Evolutionary conservation across 2,113 vertebrate species (phyloP), one percentile per base, ranked within the genome.

Genomic region (Edolisoma coerulescens): DNA sequence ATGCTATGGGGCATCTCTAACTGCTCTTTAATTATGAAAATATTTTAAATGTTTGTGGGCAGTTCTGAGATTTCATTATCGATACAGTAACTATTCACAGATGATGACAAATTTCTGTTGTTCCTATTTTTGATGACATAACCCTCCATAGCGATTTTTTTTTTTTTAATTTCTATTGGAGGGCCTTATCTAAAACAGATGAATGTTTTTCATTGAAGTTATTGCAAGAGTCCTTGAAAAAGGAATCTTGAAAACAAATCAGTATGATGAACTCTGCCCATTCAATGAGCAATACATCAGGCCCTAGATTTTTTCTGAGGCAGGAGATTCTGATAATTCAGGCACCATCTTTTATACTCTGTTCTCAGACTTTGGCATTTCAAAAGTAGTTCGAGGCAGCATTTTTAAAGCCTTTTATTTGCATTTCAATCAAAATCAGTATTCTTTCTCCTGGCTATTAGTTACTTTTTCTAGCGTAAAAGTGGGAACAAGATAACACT

Each of bases 91-190:
- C 52, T 57, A 41, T 56, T 87, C 30, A 41, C 18, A 71, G 30
- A 41, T 65, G 12, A 84, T 61, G 32, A 44, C 9, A 78, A 39
- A 64, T 64, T 53, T 74, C 3, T 63, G 3, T 68, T 81, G 7
- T 35, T 96, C 33, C 20, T 22, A 28, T 47, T 84, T 94, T 90
- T 76, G 17, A 70, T 39, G 5, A 82, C 91, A 68, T 53, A 93
- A 41, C 5, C 35, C 17, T 92, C 23, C 27, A 71, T 60, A 68
- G 16, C 30, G 28, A 85, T 7, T 33, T 56, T 12, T 42, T 30
- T 30, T 27, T 44, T n/a, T 91, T 77, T 4, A 13, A 45, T 81
- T 81, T 60, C 5, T 41, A n/a, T 71, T 65, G 21, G 16, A 79
- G 7, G 4, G 3, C 5, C 9, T 45, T 84, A 41, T 12, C 24